phyloP scores from a whole-genome alignment of 2,797 vertebrate species.

The Denticeps clupeoides region DNA sequence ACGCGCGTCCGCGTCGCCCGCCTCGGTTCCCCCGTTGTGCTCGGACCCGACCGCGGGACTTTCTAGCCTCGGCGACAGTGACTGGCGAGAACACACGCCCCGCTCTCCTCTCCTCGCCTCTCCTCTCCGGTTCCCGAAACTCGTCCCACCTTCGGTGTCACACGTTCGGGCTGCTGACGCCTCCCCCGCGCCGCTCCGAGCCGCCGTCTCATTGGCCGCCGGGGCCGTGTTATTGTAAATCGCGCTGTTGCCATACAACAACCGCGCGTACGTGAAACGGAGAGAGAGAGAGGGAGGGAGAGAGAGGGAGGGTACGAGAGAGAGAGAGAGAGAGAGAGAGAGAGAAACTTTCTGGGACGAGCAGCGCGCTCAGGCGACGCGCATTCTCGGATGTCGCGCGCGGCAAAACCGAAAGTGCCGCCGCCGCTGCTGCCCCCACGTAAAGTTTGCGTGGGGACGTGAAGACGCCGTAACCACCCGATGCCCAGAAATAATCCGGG shows the following conservation, averaged over 20 bases:
- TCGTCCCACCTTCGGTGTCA: constrained; percentile 18
- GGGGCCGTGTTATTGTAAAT: constrained; percentile 6
- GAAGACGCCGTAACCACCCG: too few relatives aligned
- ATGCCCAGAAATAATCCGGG: too few relatives aligned
- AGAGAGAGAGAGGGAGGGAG: too few relatives aligned
- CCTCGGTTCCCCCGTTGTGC: constrained; percentile 7
- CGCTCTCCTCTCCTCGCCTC: too few relatives aligned
- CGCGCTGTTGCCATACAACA: constrained; percentile 5
- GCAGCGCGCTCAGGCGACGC: too few relatives aligned
- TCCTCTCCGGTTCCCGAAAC: constrained; percentile 37
- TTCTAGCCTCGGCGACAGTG: constrained; percentile 31
- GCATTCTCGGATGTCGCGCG: too few relatives aligned
- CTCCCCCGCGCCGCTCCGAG: constrained; percentile 16
- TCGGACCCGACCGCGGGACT: constrained; percentile 34
- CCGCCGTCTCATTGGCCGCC: constrained; percentile 24
- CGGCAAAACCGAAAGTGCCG: too few relatives aligned
- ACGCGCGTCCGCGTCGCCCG: constrained; percentile 8
- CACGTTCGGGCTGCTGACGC: constrained; percentile 25
- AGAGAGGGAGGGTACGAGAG: background rate
- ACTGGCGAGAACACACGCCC: constrained; percentile 38
- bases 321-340: background rate
- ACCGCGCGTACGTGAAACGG: background rate
- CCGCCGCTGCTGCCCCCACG: too few relatives aligned
- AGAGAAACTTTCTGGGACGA: too few relatives aligned
- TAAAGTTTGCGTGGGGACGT: too few relatives aligned